phyloP scores from a whole-genome alignment of 2,888 invertebrate species.

The Exocentrus adspersus region DNA sequence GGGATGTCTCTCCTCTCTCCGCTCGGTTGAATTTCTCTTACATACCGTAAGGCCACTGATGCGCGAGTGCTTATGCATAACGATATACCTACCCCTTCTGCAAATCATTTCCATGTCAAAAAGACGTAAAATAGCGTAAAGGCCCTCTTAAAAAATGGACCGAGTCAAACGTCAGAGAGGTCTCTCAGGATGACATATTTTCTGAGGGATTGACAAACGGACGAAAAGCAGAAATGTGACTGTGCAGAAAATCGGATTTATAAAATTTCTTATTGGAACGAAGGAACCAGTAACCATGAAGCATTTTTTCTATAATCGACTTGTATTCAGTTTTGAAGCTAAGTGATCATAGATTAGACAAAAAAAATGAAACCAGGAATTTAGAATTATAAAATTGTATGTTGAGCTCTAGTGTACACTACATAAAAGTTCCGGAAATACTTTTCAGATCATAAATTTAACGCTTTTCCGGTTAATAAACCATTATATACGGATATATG shows the following conservation, averaged over 20 bases:
- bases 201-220: neutral
- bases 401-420: no score
- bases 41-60: constrained; percentile 47
- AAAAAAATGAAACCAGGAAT: no score
- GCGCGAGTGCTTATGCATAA: constrained; percentile 46
- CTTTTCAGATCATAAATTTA: no score
- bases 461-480: no score
- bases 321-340: neutral
- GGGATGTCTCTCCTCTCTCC: constrained; percentile 45
- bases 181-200: constrained; percentile 1
- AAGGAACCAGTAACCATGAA: no score
- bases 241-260: no score
- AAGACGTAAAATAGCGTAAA: constrained; percentile 17
- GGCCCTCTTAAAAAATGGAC: constrained; percentile 7
- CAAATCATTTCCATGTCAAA: constrained; percentile 42
- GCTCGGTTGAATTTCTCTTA: constrained; percentile 47
- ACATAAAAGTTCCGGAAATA: no score
- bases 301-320: no score
- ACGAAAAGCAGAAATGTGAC: no score
- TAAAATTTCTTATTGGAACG: no score
- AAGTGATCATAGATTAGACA: neutral
- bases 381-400: no score
- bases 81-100: constrained; percentile 43
- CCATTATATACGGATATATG: no score
- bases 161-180: neutral